Base-by-base conservation (phyloP, 2,113 vertebrate genomes). In the Marmota flaviventris region DNA sequence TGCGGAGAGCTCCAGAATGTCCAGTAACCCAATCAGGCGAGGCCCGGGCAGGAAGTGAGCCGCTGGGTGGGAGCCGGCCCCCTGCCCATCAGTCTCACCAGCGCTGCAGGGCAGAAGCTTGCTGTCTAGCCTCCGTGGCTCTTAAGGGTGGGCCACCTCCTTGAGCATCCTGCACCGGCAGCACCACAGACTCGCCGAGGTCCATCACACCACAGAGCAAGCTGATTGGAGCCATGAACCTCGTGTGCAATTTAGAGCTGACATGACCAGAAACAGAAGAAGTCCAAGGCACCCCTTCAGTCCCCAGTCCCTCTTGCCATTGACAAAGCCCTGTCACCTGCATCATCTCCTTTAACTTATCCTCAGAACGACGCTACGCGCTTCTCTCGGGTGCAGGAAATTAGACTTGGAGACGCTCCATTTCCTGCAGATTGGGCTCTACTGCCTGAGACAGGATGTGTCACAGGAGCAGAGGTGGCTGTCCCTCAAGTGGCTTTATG, bases 1-100 rank as follows among this genome's bases (percentile, higher is more conserved):
- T 61, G 14, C 67, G 42, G 76, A 90, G 61, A 91, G n/a, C 77
- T 73, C 87, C 93, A 92, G 84, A 87, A 53, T 76, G 82, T 77
- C 84, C 70, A 85, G 70, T 93, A 82, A 83, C 29, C 27, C 32
- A 81, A 75, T 88, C 69, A 67, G 37, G 45, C 77, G 63, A 72
- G 67, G 69, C 48, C 7, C 39, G 25, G 85, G 69, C 39, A 82
- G 76, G 82, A 92, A 92, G 42, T 25, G 2, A 22, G 87, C 92
- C 81, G 67, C 25, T 45, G 75, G 25, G 51, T 32, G 72, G 70
- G 73, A 76, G 61, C 32, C 34, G 79, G 45, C 45, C 45, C 45
- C 7, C 45, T 45, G 45, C 45, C 45, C 45, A 9, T 45, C 45
- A 45, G 45, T 45, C 45, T 45, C 56, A 20, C 69, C 70, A 25